These are phyloP conservation scores for Habropoda laboriosa DNA, from an alignment of 1,140 invertebrate genomes.

Conservation along the genomic window DNA sequence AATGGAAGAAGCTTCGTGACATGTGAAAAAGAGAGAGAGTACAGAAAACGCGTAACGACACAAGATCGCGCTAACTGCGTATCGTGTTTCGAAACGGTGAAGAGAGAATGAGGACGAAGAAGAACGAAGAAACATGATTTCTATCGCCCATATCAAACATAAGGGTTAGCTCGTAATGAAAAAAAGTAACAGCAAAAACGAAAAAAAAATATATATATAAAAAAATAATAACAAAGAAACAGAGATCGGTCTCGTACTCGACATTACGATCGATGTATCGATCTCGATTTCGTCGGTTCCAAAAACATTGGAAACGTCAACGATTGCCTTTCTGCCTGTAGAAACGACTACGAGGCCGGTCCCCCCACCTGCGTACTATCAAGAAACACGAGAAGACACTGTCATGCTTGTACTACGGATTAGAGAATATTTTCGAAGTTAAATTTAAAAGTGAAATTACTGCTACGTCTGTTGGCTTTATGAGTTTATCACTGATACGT, in stretches of 20 bases:
- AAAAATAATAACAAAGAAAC: background rate
- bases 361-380: background rate
- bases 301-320: background rate
- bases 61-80: background rate
- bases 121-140: slow-evolving; percentile 33
- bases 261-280: background rate
- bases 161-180: slow-evolving; percentile 12
- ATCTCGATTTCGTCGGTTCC: background rate
- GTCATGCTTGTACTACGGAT: too few relatives aligned
- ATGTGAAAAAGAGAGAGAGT: slow-evolving; percentile 30
- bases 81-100: background rate
- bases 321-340: slow-evolving; percentile 10
- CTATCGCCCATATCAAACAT: slow-evolving; percentile 48
- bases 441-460: too few relatives aligned
- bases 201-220: background rate
- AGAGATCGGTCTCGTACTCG: background rate
- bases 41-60: slow-evolving; percentile 16
- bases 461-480: too few relatives aligned
- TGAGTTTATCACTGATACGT: too few relatives aligned
- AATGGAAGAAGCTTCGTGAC: background rate
- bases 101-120: slow-evolving; percentile 2
- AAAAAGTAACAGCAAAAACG: background rate
- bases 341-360: background rate
- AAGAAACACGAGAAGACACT: background rate
- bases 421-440: too few relatives aligned